Conservation (phyloP, 1,140 invertebrate genomes). For the Apis laboriosa region DNA sequence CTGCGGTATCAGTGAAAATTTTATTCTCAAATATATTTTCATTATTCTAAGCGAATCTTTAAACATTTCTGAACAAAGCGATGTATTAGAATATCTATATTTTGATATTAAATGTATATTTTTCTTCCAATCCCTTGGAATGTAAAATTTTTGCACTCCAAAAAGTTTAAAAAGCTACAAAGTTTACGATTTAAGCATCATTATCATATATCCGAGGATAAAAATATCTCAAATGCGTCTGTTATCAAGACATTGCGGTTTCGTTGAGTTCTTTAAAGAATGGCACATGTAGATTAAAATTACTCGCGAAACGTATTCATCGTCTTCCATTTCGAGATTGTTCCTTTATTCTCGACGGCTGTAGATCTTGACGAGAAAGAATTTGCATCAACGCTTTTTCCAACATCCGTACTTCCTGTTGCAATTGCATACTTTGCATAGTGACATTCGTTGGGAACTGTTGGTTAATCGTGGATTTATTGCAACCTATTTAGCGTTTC, state of each 20-base stretch:
- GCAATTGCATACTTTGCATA: constrained; percentile 8
- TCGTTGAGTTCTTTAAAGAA: neutral
- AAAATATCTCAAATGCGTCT: neutral
- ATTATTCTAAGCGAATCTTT: no score
- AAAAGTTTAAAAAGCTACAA: neutral
- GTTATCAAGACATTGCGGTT: constrained; percentile 3
- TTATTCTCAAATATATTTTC: no score
- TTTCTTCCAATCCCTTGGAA: constrained; percentile 16
- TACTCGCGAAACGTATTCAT: constrained; percentile 24
- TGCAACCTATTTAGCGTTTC: neutral
- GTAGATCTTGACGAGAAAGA: neutral
- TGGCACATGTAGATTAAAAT: constrained; percentile 1
- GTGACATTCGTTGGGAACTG: neutral
- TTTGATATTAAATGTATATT: no score
- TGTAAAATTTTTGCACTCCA: neutral
- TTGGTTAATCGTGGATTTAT: neutral
- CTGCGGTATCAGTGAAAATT: neutral
- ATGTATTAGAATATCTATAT: no score
- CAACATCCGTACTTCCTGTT: neutral
- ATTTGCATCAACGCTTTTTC: constrained; percentile 7
- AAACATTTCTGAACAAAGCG: no score
- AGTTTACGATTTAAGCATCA: neutral
- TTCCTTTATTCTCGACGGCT: constrained; percentile 24
- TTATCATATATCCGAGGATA: no score
- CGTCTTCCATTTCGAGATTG: constrained; percentile 57